Base-by-base conservation (phyloP, 2,113 vertebrate genomes). In the Ammodytes marinus region DNA sequence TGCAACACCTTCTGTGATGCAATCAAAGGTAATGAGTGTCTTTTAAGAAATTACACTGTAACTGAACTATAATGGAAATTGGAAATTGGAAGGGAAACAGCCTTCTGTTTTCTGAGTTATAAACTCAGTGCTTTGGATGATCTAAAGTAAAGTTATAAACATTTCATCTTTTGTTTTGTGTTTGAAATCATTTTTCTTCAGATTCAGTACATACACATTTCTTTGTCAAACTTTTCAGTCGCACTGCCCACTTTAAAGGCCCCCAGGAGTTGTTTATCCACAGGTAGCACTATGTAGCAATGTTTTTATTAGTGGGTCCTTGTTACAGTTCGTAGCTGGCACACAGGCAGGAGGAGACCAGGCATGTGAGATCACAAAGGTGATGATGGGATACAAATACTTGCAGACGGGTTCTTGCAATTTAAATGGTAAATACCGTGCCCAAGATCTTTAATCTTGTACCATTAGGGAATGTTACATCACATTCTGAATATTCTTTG, bases 21-120 rank as follows among this genome's bases (percentile, higher is more conserved):
- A 27, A 27, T 27, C 52, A 45, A 12, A 73, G 63, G 50, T 82
- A 80, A 83, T 80, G 59, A 80, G 60, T 40, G 8, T 67, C 19
- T 47, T 55, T 5, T 39, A 68, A 47, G 19, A 81, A 73, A 72
- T 63, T 14, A 61, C 14, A 50, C 1, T 67, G 59, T 17, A 60
- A 74, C n/a, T 43, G 78, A 73, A 64, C 52, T 70, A 54, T 27
- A 9, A 27, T 47, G 17, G 27, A 69, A 61, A 77, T 19, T 45
- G 12, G 8, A n/a, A 17, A 14, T 5, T 27, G 27, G 27, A 27
- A 27, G 27, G 0, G 27, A 47, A 12, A 65, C 9, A 19, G 5
- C 27, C 6, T 54, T 45, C 3, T 17, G 49, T 12, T 6, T 40
- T n/a, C 5, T n/a, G 3, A 53, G n/a, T 8, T 50, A 50, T 49